Evolutionary conservation across 1,140 invertebrate genomes (phyloP).

Genomic region (Bombus terrestris): DNA sequence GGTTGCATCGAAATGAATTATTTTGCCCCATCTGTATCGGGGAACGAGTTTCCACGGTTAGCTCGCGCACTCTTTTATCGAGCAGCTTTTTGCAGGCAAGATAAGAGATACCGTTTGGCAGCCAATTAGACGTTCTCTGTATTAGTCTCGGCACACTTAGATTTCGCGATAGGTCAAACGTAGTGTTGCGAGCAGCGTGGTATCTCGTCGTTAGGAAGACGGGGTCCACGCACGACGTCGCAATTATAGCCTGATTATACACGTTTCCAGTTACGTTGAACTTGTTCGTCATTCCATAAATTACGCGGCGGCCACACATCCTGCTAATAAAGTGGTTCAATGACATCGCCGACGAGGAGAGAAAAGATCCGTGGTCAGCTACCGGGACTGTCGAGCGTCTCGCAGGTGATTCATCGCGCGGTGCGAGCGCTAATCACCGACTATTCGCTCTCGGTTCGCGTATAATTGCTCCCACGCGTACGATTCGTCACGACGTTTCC

Average conservation of each 20-base stretch:
- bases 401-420: constrained; percentile 56
- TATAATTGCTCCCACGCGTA: constrained; percentile 56
- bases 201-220: constrained; percentile 21
- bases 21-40: neutral
- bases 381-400: constrained; percentile 23
- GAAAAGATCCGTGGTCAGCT: neutral
- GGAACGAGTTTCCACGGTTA: constrained; percentile 20
- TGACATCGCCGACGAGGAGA: constrained; percentile 43
- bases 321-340: constrained; percentile 65
- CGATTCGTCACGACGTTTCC: constrained; percentile 12
- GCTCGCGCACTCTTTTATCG: neutral
- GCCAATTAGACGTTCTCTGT: constrained; percentile 43
- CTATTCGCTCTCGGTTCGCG: constrained; percentile 18
- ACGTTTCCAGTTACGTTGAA: constrained; percentile 57
- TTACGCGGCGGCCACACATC: constrained; percentile 55
- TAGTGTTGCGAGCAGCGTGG: neutral
- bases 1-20: constrained; percentile 2
- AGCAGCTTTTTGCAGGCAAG: constrained; percentile 14
- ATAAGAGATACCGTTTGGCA: constrained; percentile 48
- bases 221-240: constrained; percentile 11
- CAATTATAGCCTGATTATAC: constrained; percentile 53
- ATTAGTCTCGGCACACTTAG: constrained; percentile 46
- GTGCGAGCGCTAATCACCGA: constrained; percentile 45
- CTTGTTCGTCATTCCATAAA: constrained; percentile 64
- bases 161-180: constrained; percentile 44